Percentiles rank a stretch among this genome's conserved stretches.
Evolutionary conservation across 2,113 vertebrate species (phyloP).

Genomic region (Zosterops borbonicus): DNA sequence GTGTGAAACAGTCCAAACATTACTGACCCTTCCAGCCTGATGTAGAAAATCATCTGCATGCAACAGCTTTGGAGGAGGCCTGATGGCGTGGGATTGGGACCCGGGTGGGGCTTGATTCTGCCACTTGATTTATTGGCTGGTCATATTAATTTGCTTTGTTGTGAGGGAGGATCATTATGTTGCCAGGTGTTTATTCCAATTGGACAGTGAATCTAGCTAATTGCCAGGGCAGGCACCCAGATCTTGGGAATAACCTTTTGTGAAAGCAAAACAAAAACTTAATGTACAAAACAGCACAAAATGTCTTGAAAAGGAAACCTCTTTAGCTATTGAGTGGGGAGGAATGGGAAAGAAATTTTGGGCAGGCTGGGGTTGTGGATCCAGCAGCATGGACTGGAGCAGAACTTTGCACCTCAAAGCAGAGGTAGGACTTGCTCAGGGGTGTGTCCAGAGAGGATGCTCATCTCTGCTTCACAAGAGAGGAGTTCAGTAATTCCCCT

Average conservation of each 20-base stretch:
- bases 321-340: neutral
- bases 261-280: neutral
- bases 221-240: neutral
- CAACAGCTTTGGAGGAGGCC: slow-evolving; percentile 42
- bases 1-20: neutral
- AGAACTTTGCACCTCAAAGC: neutral
- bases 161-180: neutral
- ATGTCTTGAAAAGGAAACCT: neutral
- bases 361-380: neutral
- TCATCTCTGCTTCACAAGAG: neutral
- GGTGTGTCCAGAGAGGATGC: neutral
- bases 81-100: neutral
- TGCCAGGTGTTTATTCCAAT: slow-evolving; percentile 28
- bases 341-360: neutral
- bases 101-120: neutral
- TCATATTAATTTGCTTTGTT: slow-evolving; percentile 17
- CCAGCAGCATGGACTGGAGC: fast-evolving
- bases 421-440: neutral
- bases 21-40: neutral
- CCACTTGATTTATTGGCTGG: slow-evolving; percentile 29
- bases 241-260: neutral
- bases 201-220: slow-evolving; percentile 14
- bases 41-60: slow-evolving; percentile 24
- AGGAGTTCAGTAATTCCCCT: neutral
- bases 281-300: neutral